Percentiles rank a stretch among this genome's conserved stretches.
Evolutionary conservation across 2,888 invertebrate species (phyloP).

Genomic region (Apodemia hepburni): DNA sequence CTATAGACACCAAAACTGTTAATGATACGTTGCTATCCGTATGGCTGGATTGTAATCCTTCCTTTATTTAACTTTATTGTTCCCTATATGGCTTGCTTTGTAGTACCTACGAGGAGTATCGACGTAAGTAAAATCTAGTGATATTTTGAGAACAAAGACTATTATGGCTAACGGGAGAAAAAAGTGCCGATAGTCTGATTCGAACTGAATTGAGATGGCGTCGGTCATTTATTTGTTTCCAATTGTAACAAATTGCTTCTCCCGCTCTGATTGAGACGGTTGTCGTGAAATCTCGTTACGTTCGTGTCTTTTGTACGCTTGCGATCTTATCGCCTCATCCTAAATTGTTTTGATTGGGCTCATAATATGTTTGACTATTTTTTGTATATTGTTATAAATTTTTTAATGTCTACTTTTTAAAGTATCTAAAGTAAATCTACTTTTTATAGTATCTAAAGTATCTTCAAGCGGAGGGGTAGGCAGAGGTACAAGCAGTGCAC

Average conservation of each 20-base stretch:
- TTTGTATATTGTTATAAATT: too few relatives aligned
- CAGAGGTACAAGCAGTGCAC: too few relatives aligned
- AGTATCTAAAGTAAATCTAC: too few relatives aligned
- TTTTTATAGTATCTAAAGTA: too few relatives aligned
- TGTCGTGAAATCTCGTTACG: conserved; percentile 50
- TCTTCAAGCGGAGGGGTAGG: too few relatives aligned
- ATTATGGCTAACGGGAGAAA: conserved; percentile 25
- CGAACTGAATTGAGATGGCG: conserved; percentile 42
- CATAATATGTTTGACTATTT: not conserved
- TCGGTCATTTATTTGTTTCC: conserved; percentile 60
- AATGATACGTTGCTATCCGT: too few relatives aligned
- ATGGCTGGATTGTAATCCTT: too few relatives aligned
- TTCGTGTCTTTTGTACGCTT: conserved; percentile 24
- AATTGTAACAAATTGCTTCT: conserved; percentile 62
- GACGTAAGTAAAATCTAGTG: not conserved
- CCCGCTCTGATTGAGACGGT: conserved; percentile 56
- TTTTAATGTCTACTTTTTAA: too few relatives aligned
- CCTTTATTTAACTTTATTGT: too few relatives aligned
- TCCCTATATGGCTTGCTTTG: too few relatives aligned
- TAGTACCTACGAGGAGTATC: too few relatives aligned
- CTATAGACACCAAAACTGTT: too few relatives aligned
- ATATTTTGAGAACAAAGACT: conserved; percentile 25
- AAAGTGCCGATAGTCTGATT: conserved; percentile 30
- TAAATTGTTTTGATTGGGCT: conserved; percentile 21
- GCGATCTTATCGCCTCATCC: conserved; percentile 21